Evolutionary conservation across 2,888 invertebrate species (phyloP).

Genomic region (Apamea anceps): DNA sequence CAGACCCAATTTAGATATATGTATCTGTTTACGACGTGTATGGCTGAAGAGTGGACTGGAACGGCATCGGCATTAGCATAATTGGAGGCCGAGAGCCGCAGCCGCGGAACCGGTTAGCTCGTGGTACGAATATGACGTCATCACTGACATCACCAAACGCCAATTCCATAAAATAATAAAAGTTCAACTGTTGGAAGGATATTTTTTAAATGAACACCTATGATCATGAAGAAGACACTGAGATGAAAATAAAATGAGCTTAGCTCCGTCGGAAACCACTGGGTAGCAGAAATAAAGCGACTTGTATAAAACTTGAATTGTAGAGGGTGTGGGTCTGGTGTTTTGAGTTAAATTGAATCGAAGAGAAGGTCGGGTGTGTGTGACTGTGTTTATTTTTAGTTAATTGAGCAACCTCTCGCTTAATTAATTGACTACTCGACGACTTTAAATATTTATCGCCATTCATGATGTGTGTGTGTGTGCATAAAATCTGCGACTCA

Average conservation of each 20-base stretch:
- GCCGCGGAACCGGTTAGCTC: constrained; percentile 82
- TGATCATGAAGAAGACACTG: not conserved
- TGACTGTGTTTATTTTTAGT: constrained; percentile 25
- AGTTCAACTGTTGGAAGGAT: constrained; percentile 18
- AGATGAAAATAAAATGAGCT: not conserved
- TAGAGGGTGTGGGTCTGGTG: not conserved
- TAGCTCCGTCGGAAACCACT: not conserved
- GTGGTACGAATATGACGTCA: constrained; percentile 83
- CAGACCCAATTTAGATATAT: constrained; percentile 63
- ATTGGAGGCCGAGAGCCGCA: constrained; percentile 83
- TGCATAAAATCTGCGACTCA: constrained; percentile 6
- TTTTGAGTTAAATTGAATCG: constrained; percentile 5
- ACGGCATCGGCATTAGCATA: constrained; percentile 82
- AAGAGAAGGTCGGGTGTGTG: constrained; percentile 18
- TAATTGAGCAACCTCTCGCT: constrained; percentile 20
- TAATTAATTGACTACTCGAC: constrained; percentile 22
- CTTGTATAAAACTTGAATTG: not conserved
- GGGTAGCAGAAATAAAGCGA: not conserved
- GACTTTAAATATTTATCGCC: constrained; percentile 27
- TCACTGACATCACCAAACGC: constrained; percentile 80
- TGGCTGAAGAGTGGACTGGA: constrained; percentile 74
- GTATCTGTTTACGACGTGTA: constrained; percentile 67
- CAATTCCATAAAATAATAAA: constrained; percentile 58
- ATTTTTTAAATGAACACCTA: constrained; percentile 9
- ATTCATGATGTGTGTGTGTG: constrained; percentile 17